Conservation (phyloP, 2,113 vertebrate genomes). For the Cairina moschata region DNA sequence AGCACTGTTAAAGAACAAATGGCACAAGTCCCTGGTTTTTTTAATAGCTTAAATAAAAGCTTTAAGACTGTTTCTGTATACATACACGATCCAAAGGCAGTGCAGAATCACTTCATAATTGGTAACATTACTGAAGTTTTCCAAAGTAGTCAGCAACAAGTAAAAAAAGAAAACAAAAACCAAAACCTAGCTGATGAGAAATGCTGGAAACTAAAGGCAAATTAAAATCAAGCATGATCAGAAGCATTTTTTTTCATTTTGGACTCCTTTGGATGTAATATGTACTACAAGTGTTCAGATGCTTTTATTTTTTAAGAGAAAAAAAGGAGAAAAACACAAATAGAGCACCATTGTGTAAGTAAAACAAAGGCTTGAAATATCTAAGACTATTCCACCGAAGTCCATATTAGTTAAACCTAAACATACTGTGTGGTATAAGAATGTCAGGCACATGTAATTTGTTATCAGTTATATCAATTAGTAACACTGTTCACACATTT, state of each 20-base stretch:
- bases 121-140: slow-evolving; percentile 64
- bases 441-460: slow-evolving; percentile 74
- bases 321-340: slow-evolving; percentile 58
- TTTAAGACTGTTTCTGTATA: slow-evolving; percentile 77
- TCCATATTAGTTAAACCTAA: slow-evolving; percentile 69
- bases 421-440: slow-evolving; percentile 71
- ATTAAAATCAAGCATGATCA: slow-evolving; percentile 38
- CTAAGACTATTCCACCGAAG: slow-evolving; percentile 72
- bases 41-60: slow-evolving; percentile 82
- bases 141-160: slow-evolving; percentile 69
- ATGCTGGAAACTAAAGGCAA: slow-evolving; percentile 36
- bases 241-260: slow-evolving; percentile 41
- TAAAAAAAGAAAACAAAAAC: neutral
- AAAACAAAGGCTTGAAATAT: slow-evolving; percentile 77
- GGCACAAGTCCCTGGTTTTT: slow-evolving; percentile 86
- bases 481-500: slow-evolving; percentile 77
- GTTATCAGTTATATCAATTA: slow-evolving; percentile 74
- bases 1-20: slow-evolving; percentile 87
- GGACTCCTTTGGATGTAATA: slow-evolving; percentile 73
- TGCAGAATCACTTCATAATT: slow-evolving; percentile 76
- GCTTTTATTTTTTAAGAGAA: slow-evolving; percentile 41
- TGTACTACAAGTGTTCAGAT: slow-evolving; percentile 71
- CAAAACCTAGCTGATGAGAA: slow-evolving; percentile 38
- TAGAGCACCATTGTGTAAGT: slow-evolving; percentile 80
- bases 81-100: slow-evolving; percentile 81